Evolutionary conservation across 2,888 invertebrate genomes (phyloP), one percentile per base, ranked within the genome.

Genomic region (Asteroscopus sphinx): DNA sequence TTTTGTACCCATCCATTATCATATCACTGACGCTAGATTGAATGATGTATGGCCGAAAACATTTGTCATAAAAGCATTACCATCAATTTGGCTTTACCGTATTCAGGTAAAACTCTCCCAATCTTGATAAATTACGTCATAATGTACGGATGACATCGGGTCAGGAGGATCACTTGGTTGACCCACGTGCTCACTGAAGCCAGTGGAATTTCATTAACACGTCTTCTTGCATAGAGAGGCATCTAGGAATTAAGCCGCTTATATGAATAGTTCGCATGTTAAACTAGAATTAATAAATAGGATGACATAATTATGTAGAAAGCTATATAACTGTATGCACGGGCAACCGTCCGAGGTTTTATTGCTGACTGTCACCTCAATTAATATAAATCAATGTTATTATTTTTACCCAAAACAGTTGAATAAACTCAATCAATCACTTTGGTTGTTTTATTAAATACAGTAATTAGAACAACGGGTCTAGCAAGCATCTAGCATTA

Each of bases 131-230:
- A 70, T 52, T 44, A 45, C 13, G 45, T 52, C 33, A 52, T 33
- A 30, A 33, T 21, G 32, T 13, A 21, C 35, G 28, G 40, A 17
- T 25, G 37, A 36, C 41, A 30, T 15, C 7, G 41, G 58, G 66
- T 57, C 42, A 51, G 32, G 37, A 47, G 32, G 42, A 7, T 25
- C 15, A 11, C 13, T 30, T 26, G 4, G 37, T 26, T 55, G 45
- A 55, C 45, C 37, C 26, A 12, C 44, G 37, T 47, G 41, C 21
- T 42, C 30, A 33, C 39, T 17, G 51, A 48, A 44, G 33, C 21
- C 26, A 21, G 45, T 44, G 69, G 79, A 79, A 79, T 79, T 79
- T 74, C 68, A 77, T 77, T 79, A 76, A 40, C 44, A 63, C 46
- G 39, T 59, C 64, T 55, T 54, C 8, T 25, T 51, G 36, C 16